Base-by-base conservation (phyloP, 2,797 vertebrate genomes). In the Phrynocephalus forsythii region DNA sequence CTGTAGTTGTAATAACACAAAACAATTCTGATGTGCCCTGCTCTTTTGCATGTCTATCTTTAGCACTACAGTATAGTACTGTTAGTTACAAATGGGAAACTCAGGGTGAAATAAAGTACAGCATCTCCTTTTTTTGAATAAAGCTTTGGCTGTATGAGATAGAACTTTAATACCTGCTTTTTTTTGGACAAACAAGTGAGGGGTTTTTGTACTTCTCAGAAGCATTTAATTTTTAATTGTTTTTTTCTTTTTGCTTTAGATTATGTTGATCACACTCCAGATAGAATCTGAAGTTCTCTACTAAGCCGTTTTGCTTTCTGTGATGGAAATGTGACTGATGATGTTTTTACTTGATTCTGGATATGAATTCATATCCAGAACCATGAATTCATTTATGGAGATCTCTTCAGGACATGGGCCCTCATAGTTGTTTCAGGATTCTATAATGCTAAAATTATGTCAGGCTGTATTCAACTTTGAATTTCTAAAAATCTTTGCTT, bases 381-480 rank as follows among this genome's bases (percentile, higher is more conserved):
- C 33, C 33, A 33, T 33, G 33, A 33, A 33, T 22, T 10, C 77
- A 68, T 68, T 0, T 87, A 10, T 50, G 33, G 67, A 77, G 4
- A 33, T 63, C 20, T 75, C 38, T 52, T 22, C 18, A 15, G 50
- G 18, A 33, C 72, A 83, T 63, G 30, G 6, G 13, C 30, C 52
- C 20, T 63, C 30, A 13, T 60, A 68, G 69, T 91, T 92, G 86
- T 88, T n/a, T 52, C 69, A 87, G 82, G 44, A 92, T 88, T 26
- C 20, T 52, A n/a, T 69, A 86, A 38, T 33, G 26, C 56, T 48
- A n/a, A 86, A 68, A 33, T 16, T 48, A 66, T 16, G 20, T 60
- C 71, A 56, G 71, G 28, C 63, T 86, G 3, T 60, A 22, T 9
- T 71, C 48, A 9, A 44, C n/a, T 24, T 79, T 69, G 75, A 0